phyloP scores from a whole-genome alignment of 2,888 invertebrate species.

The Brenthis ino region DNA sequence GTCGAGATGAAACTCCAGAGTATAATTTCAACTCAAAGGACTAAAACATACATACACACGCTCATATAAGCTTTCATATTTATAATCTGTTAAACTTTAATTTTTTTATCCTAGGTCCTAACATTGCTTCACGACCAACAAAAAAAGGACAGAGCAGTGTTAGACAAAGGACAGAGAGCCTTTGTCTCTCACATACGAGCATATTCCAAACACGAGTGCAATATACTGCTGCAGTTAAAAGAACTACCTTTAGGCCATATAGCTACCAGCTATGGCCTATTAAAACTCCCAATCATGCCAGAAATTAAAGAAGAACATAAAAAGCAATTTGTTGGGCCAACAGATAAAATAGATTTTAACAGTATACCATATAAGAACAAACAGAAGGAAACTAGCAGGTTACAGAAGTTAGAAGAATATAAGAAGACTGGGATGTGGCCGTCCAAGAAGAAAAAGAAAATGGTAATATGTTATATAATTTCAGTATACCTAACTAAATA shows the following conservation, averaged over 20 bases:
- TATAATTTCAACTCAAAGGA: too few relatives aligned
- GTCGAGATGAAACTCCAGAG: too few relatives aligned
- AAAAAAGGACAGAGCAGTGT: constrained; percentile 86
- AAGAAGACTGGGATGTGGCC: constrained; percentile 90
- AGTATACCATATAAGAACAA: constrained; percentile 90
- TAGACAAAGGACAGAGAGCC: constrained; percentile 94
- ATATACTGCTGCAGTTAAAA: constrained; percentile 91
- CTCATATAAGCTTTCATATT: too few relatives aligned
- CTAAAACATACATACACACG: too few relatives aligned
- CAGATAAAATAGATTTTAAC: constrained; percentile 86
- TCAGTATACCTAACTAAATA: too few relatives aligned
- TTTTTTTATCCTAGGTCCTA: constrained; percentile 60
- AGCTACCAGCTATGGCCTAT: constrained; percentile 93
- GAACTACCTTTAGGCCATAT: constrained; percentile 90
- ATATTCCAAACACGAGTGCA: constrained; percentile 98
- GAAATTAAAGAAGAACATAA: constrained; percentile 88
- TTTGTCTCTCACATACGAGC: constrained; percentile 97
- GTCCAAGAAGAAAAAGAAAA: constrained; percentile 81
- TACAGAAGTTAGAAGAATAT: constrained; percentile 87
- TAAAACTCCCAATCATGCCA: constrained; percentile 97
- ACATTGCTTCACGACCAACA: constrained; percentile 85
- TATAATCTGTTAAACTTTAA: neutral
- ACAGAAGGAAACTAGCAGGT: constrained; percentile 87
- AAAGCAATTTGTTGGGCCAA: constrained; percentile 74
- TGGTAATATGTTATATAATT: constrained; percentile 50